phyloP scores from a whole-genome alignment of 2,113 vertebrate genomes.

The Halcyon senegalensis region DNA sequence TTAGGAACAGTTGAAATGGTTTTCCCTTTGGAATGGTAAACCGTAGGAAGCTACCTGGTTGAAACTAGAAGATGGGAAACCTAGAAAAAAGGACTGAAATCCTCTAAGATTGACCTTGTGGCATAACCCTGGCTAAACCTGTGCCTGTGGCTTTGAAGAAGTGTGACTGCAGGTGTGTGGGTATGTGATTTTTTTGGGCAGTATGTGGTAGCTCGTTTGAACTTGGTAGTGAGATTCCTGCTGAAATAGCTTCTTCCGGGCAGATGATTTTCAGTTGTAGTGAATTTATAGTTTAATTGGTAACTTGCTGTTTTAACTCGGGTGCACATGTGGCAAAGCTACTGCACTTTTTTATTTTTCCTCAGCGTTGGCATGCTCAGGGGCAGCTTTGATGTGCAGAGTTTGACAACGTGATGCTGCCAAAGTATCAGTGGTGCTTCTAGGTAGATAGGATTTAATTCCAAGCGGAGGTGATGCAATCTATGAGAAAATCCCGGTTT shows the following conservation, averaged over 20 bases:
- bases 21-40: not conserved
- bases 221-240: not conserved
- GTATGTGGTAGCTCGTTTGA: not conserved
- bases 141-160: not conserved
- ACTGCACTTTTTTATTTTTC: not conserved
- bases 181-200: not conserved
- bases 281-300: conserved; percentile 38
- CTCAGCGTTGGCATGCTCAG: not conserved
- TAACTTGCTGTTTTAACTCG: conserved; percentile 19
- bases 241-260: not conserved
- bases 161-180: not conserved
- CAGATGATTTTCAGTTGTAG: not conserved
- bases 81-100: not conserved
- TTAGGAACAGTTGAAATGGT: not conserved
- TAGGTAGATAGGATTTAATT: not conserved
- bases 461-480: not conserved
- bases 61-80: not conserved
- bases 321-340: not conserved
- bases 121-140: not conserved
- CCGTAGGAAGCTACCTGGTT: not conserved
- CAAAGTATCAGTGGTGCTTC: not conserved
- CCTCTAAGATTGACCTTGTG: not conserved
- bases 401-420: not conserved
- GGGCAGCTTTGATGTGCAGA: not conserved
- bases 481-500: not conserved